phyloP scores from a whole-genome alignment of 2,797 vertebrate species.

The Parauchenoglanis punctatus region DNA sequence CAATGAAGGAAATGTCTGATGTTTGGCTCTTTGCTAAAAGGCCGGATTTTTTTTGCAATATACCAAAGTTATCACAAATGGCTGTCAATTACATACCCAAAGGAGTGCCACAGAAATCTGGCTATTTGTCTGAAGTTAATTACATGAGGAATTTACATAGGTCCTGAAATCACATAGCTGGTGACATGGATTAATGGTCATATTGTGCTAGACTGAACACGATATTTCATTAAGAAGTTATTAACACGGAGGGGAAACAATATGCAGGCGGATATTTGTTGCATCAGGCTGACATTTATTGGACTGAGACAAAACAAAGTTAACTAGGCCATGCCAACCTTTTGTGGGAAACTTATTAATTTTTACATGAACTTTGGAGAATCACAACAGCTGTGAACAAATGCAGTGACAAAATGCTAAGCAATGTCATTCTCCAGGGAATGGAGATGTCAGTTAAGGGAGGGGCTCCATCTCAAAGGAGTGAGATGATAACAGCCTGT shows the following conservation, averaged over 20 bases:
- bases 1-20: neutral
- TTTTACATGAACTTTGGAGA: conserved; percentile 20
- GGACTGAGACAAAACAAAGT: conserved; percentile 1
- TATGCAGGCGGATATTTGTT: neutral
- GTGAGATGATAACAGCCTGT: neutral
- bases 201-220: neutral
- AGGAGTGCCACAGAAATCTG: neutral
- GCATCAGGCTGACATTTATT: conserved; percentile 28
- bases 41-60: neutral
- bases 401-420: neutral
- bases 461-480: neutral
- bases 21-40: neutral
- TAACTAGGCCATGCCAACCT: conserved; percentile 19
- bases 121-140: neutral
- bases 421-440: neutral
- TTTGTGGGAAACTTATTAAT: conserved; percentile 3
- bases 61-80: neutral
- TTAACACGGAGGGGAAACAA: conserved; percentile 9
- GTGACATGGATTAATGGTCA: conserved; percentile 21
- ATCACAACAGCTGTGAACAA: neutral
- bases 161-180: neutral
- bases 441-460: neutral
- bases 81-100: too few species aligned
- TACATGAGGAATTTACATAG: neutral
- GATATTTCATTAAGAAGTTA: conserved; percentile 23